Percentiles rank a stretch among this genome's conserved stretches.
phyloP scores from a whole-genome alignment of 2,797 vertebrate genomes.

The Ispidina lecontei region DNA sequence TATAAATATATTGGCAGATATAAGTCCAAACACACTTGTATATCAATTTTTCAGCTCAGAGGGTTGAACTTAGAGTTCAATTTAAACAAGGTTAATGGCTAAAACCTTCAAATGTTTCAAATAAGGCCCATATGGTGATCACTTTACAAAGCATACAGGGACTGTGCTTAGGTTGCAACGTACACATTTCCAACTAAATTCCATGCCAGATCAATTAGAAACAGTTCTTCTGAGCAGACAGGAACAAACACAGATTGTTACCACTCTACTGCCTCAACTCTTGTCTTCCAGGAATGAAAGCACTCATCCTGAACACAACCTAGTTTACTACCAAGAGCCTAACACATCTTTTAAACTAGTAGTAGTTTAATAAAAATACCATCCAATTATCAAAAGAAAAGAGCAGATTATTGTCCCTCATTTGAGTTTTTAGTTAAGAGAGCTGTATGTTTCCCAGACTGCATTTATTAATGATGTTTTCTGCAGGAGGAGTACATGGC shows the following conservation, averaged over 20 bases:
- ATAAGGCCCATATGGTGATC: constrained; percentile 80
- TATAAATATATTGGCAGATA: not conserved
- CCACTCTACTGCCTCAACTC: constrained; percentile 66
- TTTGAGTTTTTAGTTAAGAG: constrained; percentile 9
- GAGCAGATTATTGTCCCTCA: not conserved
- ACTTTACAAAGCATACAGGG: constrained; percentile 78
- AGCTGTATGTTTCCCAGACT: not conserved
- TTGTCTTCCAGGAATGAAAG: constrained; percentile 72
- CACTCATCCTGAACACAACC: constrained; percentile 26
- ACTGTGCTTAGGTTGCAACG: constrained; percentile 77
- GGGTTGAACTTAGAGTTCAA: constrained; percentile 67
- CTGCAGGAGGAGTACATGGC: not conserved
- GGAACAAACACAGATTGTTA: constrained; percentile 79
- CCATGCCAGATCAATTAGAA: constrained; percentile 85
- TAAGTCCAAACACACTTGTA: too few relatives aligned
- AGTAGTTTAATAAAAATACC: constrained; percentile 21
- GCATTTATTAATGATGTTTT: constrained; percentile 12
- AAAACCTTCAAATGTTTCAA: constrained; percentile 78
- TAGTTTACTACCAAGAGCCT: constrained; percentile 22
- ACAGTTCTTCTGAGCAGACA: constrained; percentile 79
- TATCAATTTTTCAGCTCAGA: not conserved
- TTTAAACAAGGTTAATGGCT: constrained; percentile 76
- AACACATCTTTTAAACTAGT: not conserved
- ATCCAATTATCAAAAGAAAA: not conserved
- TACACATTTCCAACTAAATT: constrained; percentile 78